Evolutionary conservation across 1,140 invertebrate species (phyloP).

Genomic region (Triops cancriformis): DNA sequence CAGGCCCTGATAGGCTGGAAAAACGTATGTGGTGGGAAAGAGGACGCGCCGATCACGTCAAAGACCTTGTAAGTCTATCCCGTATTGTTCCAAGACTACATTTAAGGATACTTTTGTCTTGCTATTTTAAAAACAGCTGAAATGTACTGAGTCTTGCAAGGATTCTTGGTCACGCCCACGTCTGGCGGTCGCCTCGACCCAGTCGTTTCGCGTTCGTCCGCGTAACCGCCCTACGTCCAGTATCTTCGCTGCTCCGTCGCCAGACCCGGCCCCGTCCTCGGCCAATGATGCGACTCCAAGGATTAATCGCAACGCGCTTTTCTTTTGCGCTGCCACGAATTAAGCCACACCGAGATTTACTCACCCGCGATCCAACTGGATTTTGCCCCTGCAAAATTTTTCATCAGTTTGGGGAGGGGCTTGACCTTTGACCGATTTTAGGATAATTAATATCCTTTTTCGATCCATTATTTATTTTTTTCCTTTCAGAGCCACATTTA

Average conservation of each 20-base stretch:
- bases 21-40: not conserved
- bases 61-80: not conserved
- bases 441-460: too few relatives aligned
- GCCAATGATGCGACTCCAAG: not conserved
- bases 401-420: too few relatives aligned
- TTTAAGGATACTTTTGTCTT: not conserved
- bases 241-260: not conserved
- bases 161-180: not conserved
- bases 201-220: not conserved
- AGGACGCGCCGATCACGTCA: not conserved
- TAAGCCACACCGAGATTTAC: not conserved
- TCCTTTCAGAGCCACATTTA: too few relatives aligned
- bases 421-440: too few relatives aligned
- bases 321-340: conserved; percentile 8
- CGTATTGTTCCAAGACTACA: not conserved
- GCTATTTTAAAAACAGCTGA: not conserved
- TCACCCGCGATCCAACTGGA: too few relatives aligned
- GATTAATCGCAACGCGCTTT: conserved; percentile 2
- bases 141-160: not conserved
- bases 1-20: not conserved
- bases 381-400: too few relatives aligned
- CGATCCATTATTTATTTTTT: too few relatives aligned
- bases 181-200: not conserved
- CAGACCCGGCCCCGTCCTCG: not conserved
- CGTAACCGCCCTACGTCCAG: not conserved